Base-by-base conservation (phyloP, 2,797 vertebrate species). In the Momotus momota region DNA sequence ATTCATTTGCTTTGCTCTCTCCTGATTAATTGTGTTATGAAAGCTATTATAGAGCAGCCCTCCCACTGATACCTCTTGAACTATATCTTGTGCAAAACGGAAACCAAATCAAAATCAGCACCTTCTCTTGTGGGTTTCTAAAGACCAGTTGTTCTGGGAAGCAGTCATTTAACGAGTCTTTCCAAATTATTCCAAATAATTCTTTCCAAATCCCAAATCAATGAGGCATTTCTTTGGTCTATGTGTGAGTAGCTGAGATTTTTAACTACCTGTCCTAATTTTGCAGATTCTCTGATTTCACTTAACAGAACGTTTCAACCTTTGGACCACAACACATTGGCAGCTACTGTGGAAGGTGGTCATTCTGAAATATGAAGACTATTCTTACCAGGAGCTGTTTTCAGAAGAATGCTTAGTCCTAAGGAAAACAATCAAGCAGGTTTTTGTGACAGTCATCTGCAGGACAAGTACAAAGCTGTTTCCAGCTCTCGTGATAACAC, bases 51-150 rank as follows among this genome's bases (percentile, higher is more conserved):
- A 52, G 22, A 89, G 60, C 2, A 5, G 64, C 27, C 78, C 38
- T 83, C 38, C 38, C 33, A 82, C 27, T 87, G 85, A 73, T 29
- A 64, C 27, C 6, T 64, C 71, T 52, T 77, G 17, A 78, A 81
- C 27, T 14, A 85, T 33, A 41, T 52, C 65, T 83, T 94, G 35
- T 27, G 49, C 57, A 93, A 94, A 91, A 57, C 45, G 71, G 89
- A 88, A 94, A 93, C 11, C 45, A 78, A 93, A 91, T 25, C 60
- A 87, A 93, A 58, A 31, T 31, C 61, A 90, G 41, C 2, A 22
- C 43, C 48, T 82, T 92, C 91, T 89, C 40, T 38, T 78, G 79
- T 45, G 64, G 78, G 45, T 90, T 97, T 95, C 57, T 77, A 43
- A 85, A 88, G 90, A 54, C 17, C 9, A 70, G 35, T 12, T 82